Evolutionary conservation across 2,113 vertebrate species (phyloP), one percentile per base, ranked within the genome.

Genomic region (Eclectus roratus): DNA sequence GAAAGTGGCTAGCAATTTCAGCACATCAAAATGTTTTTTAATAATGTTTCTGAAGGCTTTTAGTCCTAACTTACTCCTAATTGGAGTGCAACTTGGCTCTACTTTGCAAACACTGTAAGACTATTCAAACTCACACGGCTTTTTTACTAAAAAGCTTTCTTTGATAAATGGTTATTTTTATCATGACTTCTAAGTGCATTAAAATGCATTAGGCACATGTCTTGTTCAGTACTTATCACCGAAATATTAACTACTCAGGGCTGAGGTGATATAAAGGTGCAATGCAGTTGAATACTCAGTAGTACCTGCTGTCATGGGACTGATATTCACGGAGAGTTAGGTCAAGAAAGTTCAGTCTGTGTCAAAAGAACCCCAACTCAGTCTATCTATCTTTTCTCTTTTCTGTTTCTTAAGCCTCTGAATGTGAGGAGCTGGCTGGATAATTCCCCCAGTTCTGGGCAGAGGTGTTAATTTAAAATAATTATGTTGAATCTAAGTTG

Each of bases 131-230:
- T 85, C 66, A 19, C 87, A 74, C 23, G 55, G 49, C 43, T 74
- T 94, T 93, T 88, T 86, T 76, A 69, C 52, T 88, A 89, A 96
- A 97, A 96, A 88, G 65, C 77, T 93, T 90, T 96, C 72, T 92
- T 78, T 94, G 83, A 76, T 96, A 92, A 93, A 92, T 84, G 91
- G 78, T 85, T 96, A 89, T 94, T 91, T 97, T 96, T 95, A 83
- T 91, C 85, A 91, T 55, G 90, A 68, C 55, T 89, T 91, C 47
- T 61, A 86, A 89, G 72, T 94, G 88, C 72, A 92, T 96, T 96
- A 93, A 92, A 96, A 93, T 94, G 90, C 72, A 93, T 92, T 93
- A 93, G 80, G 91, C 85, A 82, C 63, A 79, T 92, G 61, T 78
- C 79, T 85, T 90, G 43, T 90, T 96, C 56, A 68, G 82, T 49